Base-by-base conservation (phyloP, 2,113 vertebrate species). In the Mus spicilegus region DNA sequence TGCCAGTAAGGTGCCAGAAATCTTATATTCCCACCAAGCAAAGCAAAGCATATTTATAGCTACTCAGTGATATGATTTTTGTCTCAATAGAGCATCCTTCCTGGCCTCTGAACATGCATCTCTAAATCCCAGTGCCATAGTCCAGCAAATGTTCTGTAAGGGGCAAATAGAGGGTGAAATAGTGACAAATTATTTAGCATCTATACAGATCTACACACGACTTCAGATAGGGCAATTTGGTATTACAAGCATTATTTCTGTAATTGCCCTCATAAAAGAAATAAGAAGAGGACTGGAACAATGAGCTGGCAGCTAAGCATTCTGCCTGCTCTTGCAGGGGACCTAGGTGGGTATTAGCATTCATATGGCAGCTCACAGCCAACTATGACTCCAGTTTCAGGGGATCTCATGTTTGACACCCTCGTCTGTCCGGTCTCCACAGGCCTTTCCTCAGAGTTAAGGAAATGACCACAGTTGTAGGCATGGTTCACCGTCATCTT, bases 121-220 rank as follows among this genome's bases (percentile, higher is more conserved):
- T 86, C 80, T 95, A 94, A 95, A 75, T 87, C 7, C 82, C 26
- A 65, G 30, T 65, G 56, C 61, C 78, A 61, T 17, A 58, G 69
- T 30, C 75, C 61, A 75, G 69, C 13, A 95, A 33, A 82, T 73
- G 19, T 73, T 91, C 73, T 92, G 80, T 84, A 89, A 93, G 89
- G 36, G 84, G 42, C 63, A 90, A 91, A 95, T 36, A 94, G 30
- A 95, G 78, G 94, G 56, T 87, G 30, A 91, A 94, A 95, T 33
- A 90, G 76, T 49, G 42, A 80, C 17, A 94, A 85, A 69, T 61
- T 81, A 72, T 73, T 84, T 49, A 80, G 19, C 42, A 89, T 8
- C 84, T 26, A 58, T 26, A 80, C 8, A 51, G 16, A 54, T 58
- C 81, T 90, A n/a, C 54, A 30, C 24, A 92, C 4, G 56, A 91